Evolutionary conservation across 2,888 invertebrate genomes (phyloP).

Genomic region (Melolontha melolontha): DNA sequence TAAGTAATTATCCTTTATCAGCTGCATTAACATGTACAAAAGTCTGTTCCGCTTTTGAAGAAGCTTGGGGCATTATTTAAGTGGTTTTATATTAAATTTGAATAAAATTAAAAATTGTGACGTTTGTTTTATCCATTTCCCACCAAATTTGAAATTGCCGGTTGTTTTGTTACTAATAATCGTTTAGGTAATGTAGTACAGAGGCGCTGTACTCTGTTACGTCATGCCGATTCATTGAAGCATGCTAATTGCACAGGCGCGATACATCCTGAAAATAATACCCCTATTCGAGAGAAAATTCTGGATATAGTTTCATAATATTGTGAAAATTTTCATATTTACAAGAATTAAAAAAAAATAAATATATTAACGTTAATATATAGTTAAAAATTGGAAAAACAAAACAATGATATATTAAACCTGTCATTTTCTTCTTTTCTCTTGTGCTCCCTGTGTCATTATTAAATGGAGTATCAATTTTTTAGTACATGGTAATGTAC

Average conservation of each 20-base stretch:
- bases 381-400: constrained; percentile 9
- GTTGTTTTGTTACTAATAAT: background rate
- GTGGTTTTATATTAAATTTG: background rate
- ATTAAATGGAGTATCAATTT: constrained; percentile 3
- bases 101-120: background rate
- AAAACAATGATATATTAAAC: constrained; percentile 20
- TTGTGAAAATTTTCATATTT: constrained; percentile 23
- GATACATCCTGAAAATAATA: background rate
- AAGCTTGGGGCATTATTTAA: constrained; percentile 81
- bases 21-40: constrained; percentile 97
- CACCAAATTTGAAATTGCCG: constrained; percentile 3
- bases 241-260: constrained; percentile 16
- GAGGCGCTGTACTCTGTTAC: constrained; percentile 9
- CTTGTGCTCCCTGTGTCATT: constrained; percentile 6
- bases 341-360: background rate
- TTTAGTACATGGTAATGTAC: constrained; percentile 25
- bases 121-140: background rate
- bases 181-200: background rate
- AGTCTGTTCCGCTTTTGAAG: constrained; percentile 94
- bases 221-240: constrained; percentile 1
- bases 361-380: background rate
- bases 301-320: constrained; percentile 12
- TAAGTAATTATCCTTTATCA: constrained; percentile 96
- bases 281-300: constrained; percentile 17
- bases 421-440: constrained; percentile 22